phyloP scores from a whole-genome alignment of 2,797 vertebrate genomes.

The Microchirus variegatus region DNA sequence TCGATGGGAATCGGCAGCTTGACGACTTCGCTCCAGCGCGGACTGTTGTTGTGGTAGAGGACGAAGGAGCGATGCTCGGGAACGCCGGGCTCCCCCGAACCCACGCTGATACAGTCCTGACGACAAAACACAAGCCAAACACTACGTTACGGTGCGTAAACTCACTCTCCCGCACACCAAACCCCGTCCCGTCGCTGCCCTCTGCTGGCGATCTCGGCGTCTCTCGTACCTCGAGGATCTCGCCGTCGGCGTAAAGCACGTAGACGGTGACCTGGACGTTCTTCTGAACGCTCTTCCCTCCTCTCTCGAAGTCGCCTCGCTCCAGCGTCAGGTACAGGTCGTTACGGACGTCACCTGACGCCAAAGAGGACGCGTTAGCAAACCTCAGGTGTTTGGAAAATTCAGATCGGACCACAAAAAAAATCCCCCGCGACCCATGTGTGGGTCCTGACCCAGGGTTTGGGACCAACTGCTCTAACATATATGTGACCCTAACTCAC shows the following conservation, averaged over 20 bases:
- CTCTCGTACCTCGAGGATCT: constrained; percentile 84
- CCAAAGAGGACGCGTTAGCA: background rate
- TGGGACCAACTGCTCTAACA: too few relatives aligned
- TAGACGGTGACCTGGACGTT: constrained; percentile 96
- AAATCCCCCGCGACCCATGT: too few relatives aligned
- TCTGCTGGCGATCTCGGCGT: too few relatives aligned
- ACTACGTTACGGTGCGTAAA: too few relatives aligned
- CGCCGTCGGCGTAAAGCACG: constrained; percentile 95
- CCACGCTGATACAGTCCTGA: constrained; percentile 96
- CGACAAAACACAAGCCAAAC: background rate
- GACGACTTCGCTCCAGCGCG: constrained; percentile 94
- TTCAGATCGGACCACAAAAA: too few relatives aligned
- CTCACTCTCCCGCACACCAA: background rate
- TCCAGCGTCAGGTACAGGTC: constrained; percentile 96
- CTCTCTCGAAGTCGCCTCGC: constrained; percentile 95
- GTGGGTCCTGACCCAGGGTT: too few relatives aligned
- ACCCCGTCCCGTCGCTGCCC: too few relatives aligned
- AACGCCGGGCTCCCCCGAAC: constrained; percentile 90
- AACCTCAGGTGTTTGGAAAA: background rate
- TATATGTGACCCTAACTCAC: constrained; percentile 76
- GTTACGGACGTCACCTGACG: constrained; percentile 92
- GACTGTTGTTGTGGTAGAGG: constrained; percentile 98
- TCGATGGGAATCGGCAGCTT: constrained; percentile 97
- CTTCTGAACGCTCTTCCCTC: constrained; percentile 98
- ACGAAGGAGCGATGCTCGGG: constrained; percentile 94